A percentile compares a stretch with the other conserved stretches of the same genome.
Evolutionary conservation across 2,113 vertebrate species (phyloP).

Genomic region (Baryphthengus martii): DNA sequence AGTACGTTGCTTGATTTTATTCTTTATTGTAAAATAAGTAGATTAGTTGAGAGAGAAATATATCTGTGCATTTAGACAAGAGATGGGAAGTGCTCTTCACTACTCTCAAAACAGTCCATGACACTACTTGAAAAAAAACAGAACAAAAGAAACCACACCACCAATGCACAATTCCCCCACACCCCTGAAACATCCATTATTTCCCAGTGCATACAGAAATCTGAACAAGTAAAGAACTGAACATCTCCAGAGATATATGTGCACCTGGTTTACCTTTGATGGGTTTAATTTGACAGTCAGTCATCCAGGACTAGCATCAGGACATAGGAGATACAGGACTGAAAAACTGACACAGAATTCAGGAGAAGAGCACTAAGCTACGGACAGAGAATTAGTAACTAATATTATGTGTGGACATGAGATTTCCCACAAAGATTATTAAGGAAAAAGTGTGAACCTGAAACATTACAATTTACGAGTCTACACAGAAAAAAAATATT

Average conservation of each 20-base stretch:
- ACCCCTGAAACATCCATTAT: background rate
- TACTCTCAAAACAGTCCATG: background rate
- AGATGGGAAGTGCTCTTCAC: background rate
- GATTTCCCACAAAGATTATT: background rate
- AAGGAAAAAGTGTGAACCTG: background rate
- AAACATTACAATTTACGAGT: background rate
- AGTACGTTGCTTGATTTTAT: background rate
- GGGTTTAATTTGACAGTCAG: background rate
- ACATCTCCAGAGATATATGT: background rate
- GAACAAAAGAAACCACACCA: background rate
- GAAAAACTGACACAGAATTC: background rate
- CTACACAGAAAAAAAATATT: background rate
- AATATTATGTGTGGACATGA: background rate
- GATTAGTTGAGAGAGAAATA: background rate
- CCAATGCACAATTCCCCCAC: accelerated
- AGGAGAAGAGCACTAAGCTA: background rate
- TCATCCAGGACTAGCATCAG: background rate
- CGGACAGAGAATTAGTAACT: background rate
- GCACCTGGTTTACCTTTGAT: background rate
- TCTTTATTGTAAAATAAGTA: background rate
- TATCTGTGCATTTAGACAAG: background rate
- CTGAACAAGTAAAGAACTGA: background rate
- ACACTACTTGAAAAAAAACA: background rate
- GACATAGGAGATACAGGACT: background rate
- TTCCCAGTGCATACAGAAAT: background rate